phyloP scores from a whole-genome alignment of 2,113 vertebrate species.

The Syrrhaptes paradoxus region DNA sequence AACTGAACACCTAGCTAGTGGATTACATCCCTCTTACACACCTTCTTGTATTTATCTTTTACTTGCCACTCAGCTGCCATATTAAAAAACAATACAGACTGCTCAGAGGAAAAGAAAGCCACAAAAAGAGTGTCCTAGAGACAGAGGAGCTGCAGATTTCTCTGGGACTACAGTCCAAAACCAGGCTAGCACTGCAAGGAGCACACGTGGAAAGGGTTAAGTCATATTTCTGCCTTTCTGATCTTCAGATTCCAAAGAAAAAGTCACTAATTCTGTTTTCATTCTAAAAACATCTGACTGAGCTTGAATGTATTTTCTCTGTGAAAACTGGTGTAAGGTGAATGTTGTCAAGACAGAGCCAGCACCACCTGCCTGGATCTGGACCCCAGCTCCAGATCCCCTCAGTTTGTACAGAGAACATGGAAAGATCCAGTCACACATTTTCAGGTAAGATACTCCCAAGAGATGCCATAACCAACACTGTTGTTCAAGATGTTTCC shows the following conservation, averaged over 20 bases:
- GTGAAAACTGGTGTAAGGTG: not conserved
- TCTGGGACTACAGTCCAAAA: not conserved
- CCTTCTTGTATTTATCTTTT: not conserved
- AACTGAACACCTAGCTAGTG: not conserved
- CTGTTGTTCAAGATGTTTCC: not conserved
- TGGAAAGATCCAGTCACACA: not conserved
- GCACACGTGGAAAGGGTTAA: not conserved
- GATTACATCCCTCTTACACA: not conserved
- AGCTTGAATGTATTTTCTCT: not conserved
- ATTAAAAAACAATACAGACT: not conserved
- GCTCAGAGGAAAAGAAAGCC: not conserved
- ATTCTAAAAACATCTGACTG: not conserved
- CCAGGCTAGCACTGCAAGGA: not conserved
- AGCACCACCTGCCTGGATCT: not conserved
- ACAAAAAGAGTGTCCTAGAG: not conserved
- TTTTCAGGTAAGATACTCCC: not conserved
- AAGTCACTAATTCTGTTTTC: not conserved
- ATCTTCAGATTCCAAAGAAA: not conserved
- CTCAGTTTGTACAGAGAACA: not conserved
- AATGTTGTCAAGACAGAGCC: not conserved
- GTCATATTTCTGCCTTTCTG: not conserved
- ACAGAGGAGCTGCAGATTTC: not conserved
- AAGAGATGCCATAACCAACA: not conserved
- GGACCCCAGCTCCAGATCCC: not conserved
- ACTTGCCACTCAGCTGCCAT: not conserved